Percentiles rank a stretch among this genome's conserved stretches.
phyloP scores from a whole-genome alignment of 2,888 invertebrate genomes.

The Drosophila gaucha region DNA sequence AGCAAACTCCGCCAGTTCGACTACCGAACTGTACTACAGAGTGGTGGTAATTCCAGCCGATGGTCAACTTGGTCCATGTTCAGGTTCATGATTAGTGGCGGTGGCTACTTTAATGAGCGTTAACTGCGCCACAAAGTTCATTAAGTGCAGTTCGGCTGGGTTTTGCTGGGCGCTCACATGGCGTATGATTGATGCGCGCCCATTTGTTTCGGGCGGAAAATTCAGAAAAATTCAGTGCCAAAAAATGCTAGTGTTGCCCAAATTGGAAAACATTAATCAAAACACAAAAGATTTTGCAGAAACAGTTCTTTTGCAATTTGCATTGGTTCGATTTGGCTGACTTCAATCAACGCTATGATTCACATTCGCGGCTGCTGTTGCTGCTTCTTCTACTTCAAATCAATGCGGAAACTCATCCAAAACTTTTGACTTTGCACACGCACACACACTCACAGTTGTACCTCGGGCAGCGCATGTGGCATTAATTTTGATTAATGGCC shows the following conservation, averaged over 20 bases:
- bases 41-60: conserved; percentile 28
- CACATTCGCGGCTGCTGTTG: neutral
- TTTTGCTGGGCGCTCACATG: conserved; percentile 40
- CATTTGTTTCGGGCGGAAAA: conserved; percentile 63
- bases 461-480: conserved; percentile 73
- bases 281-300: conserved; percentile 40
- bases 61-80: conserved; percentile 33
- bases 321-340: conserved; percentile 53
- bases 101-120: conserved; percentile 78
- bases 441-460: conserved; percentile 11
- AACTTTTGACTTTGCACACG: conserved; percentile 21
- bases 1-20: conserved; percentile 56
- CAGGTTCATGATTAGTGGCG: conserved; percentile 69
- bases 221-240: conserved; percentile 57
- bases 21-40: conserved; percentile 73
- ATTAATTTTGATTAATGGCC: conserved; percentile 83
- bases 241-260: conserved; percentile 60
- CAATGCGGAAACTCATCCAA: conserved; percentile 72
- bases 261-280: conserved; percentile 76
- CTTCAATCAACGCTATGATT: conserved; percentile 29
- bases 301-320: conserved; percentile 50
- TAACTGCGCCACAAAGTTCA: conserved; percentile 78
- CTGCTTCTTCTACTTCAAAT: conserved; percentile 26
- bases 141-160: conserved; percentile 62
- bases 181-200: conserved; percentile 72